A percentile compares a stretch with the other conserved stretches of the same genome.
These are phyloP conservation scores for Drosophila santomea DNA, from an alignment of 1,140 invertebrate species.

Conservation along the genomic window DNA sequence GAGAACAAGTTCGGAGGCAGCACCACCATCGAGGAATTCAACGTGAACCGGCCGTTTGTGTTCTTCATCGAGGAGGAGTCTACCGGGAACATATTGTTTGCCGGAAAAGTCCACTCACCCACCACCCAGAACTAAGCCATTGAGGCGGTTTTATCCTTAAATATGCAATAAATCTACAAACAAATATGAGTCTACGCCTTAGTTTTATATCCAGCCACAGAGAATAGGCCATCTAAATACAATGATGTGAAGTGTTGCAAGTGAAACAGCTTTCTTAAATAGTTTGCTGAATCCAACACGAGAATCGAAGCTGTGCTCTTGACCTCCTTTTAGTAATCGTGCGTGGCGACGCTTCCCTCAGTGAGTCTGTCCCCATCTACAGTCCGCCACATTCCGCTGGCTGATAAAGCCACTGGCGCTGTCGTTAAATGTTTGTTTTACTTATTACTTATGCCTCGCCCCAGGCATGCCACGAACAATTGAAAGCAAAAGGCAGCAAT, in stretches of 20 bases:
- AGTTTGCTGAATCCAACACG: neutral
- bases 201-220: neutral
- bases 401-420: slow-evolving; percentile 39
- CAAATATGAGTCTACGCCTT: neutral
- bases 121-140: slow-evolving; percentile 1
- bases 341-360: slow-evolving; percentile 9
- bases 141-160: slow-evolving; percentile 6
- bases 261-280: neutral
- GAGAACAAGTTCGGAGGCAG: slow-evolving; percentile 90
- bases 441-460: slow-evolving; percentile 2
- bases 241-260: neutral
- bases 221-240: neutral
- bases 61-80: slow-evolving; percentile 92
- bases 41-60: slow-evolving; percentile 90
- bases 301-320: slow-evolving; percentile 31
- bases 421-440: slow-evolving; percentile 17
- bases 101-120: slow-evolving; percentile 89
- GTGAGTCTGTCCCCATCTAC: neutral
- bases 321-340: slow-evolving; percentile 51
- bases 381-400: slow-evolving; percentile 14
- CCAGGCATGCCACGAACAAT: slow-evolving; percentile 16
- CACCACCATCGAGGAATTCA: slow-evolving; percentile 86
- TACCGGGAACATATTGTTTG: slow-evolving; percentile 89
- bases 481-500: slow-evolving; percentile 11
- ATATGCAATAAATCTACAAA: slow-evolving; percentile 42